phyloP scores from a whole-genome alignment of 2,113 vertebrate genomes.

The Corythornis vintsioides region DNA sequence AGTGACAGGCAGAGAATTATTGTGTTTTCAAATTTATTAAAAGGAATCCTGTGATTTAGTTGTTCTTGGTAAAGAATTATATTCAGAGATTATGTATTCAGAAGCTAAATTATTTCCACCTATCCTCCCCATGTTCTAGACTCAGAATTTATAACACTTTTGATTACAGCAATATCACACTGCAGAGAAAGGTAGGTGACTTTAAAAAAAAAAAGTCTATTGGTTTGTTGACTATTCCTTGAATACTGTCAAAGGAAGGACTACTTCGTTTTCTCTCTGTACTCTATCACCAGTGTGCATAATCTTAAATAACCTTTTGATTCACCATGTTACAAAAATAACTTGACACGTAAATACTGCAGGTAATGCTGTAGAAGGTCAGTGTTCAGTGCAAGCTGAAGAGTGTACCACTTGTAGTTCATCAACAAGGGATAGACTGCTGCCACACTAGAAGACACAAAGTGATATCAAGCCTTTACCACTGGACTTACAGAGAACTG shows the following conservation, averaged over 20 bases:
- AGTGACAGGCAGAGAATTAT: neutral
- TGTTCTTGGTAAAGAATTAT: neutral
- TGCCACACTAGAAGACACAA: too few species aligned
- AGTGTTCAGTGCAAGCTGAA: too few species aligned
- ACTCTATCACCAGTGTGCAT: neutral
- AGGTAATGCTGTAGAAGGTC: too few species aligned
- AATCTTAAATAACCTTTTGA: neutral
- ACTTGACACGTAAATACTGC: too few species aligned
- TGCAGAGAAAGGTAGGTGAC: neutral
- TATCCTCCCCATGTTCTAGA: neutral
- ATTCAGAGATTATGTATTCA: neutral
- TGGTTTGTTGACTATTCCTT: neutral
- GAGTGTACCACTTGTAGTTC: too few species aligned
- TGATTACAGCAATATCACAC: neutral
- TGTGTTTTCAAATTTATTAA: constrained; percentile 4
- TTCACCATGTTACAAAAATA: too few species aligned
- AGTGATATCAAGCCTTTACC: too few species aligned
- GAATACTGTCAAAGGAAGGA: neutral
- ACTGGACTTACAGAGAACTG: too few species aligned
- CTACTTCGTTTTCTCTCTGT: neutral
- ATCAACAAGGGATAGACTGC: too few species aligned
- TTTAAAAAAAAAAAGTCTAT: neutral
- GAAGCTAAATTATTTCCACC: neutral
- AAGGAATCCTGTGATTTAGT: neutral
- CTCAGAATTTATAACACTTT: neutral